A percentile compares a stretch with the other conserved stretches of the same genome.
These are phyloP conservation scores for Enteromius afrohamiltoni DNA, from an alignment of 2,797 vertebrate genomes.

Conservation along the genomic window DNA sequence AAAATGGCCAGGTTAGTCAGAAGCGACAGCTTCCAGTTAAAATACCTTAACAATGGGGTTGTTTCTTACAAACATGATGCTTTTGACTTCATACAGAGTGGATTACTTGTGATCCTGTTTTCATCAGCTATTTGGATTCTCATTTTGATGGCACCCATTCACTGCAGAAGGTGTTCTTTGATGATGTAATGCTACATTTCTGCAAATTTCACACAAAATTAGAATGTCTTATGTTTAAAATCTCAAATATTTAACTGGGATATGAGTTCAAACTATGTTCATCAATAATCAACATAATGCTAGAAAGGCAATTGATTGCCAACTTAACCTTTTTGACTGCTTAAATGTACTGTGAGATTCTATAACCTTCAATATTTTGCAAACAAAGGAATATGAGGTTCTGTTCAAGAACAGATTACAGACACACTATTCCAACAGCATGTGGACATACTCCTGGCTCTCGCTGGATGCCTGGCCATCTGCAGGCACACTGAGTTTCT, in stretches of 20 bases:
- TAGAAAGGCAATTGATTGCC: neutral
- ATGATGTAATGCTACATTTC: neutral
- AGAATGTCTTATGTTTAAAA: too few species aligned
- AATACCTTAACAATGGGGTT: too few species aligned
- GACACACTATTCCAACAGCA: neutral
- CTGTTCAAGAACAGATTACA: neutral
- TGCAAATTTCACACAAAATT: neutral
- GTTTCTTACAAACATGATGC: too few species aligned
- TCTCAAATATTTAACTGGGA: too few species aligned
- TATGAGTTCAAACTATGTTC: too few species aligned
- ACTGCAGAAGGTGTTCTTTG: neutral
- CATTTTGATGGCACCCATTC: neutral
- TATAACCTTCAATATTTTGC: conserved; percentile 4
- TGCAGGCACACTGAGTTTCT: neutral
- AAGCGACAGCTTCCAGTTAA: too few species aligned
- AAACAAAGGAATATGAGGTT: conserved; percentile 10
- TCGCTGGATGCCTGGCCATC: conserved; percentile 2
- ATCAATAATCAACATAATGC: neutral
- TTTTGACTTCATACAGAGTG: neutral
- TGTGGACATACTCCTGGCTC: conserved; percentile 11
- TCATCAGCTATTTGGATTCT: neutral
- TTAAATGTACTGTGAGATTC: too few species aligned
- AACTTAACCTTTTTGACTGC: neutral
- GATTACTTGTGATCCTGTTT: neutral
- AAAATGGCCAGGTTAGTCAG: too few species aligned